These are phyloP conservation scores for Bathynomus jamesi DNA, from an alignment of 1,140 invertebrate species.

Conservation along the genomic window DNA sequence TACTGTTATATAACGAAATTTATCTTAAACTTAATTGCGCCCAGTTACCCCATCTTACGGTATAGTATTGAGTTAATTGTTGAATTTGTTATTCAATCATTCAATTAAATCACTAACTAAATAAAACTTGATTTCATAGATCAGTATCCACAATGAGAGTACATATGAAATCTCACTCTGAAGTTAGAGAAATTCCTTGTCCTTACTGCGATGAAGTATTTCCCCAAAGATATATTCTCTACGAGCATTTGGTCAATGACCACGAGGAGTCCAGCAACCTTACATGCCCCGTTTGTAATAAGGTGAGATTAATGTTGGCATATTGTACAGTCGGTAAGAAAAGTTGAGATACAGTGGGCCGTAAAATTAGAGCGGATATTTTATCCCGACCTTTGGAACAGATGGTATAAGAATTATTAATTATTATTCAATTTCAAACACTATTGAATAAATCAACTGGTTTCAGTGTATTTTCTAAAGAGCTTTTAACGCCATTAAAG, in stretches of 20 bases:
- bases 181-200: conserved; percentile 30
- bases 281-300: conserved; percentile 33
- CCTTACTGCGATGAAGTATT: conserved; percentile 35
- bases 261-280: conserved; percentile 32
- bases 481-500: no score
- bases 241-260: conserved; percentile 32
- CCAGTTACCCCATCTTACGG: no score
- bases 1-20: no score
- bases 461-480: neutral
- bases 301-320: conserved; percentile 11
- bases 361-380: neutral
- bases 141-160: conserved; percentile 32
- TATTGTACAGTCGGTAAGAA: neutral
- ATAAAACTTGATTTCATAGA: no score
- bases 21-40: no score
- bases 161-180: conserved; percentile 30
- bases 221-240: conserved; percentile 32
- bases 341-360: neutral
- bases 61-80: no score
- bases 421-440: neutral
- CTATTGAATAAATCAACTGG: neutral
- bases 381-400: neutral
- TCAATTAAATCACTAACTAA: no score
- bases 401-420: neutral
- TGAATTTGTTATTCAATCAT: no score